phyloP scores from a whole-genome alignment of 2,888 invertebrate genomes.

The Cephus pygmeus region DNA sequence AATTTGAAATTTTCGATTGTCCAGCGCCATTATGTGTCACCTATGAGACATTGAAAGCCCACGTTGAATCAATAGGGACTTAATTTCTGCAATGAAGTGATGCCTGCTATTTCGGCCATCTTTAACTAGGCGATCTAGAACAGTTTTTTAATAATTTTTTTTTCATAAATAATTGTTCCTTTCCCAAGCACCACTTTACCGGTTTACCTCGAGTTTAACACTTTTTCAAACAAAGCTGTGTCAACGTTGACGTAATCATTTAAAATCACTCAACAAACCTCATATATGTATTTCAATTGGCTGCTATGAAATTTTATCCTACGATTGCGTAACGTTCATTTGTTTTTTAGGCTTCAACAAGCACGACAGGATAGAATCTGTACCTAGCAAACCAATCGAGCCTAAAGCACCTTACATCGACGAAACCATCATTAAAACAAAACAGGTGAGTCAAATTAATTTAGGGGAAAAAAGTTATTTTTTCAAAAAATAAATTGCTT shows the following conservation, averaged over 20 bases:
- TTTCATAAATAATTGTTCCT: neutral
- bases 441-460: slow-evolving; percentile 44
- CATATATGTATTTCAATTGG: neutral
- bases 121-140: neutral
- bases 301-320: neutral
- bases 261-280: neutral
- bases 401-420: slow-evolving; percentile 54
- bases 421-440: slow-evolving; percentile 45
- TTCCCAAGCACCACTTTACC: neutral
- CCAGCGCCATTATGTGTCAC: neutral
- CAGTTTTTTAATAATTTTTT: no score
- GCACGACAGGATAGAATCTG: slow-evolving; percentile 56
- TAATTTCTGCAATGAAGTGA: neutral
- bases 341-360: slow-evolving; percentile 43
- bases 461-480: neutral
- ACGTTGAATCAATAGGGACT: neutral
- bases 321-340: neutral
- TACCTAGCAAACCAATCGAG: slow-evolving; percentile 53
- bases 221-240: neutral
- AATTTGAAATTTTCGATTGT: neutral
- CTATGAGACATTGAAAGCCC: neutral
- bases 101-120: neutral
- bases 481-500: slow-evolving; percentile 6
- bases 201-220: neutral
- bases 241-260: neutral